These are phyloP conservation scores for Cataglyphis hispanica DNA, from an alignment of 1,140 invertebrate species.

Conservation along the genomic window DNA sequence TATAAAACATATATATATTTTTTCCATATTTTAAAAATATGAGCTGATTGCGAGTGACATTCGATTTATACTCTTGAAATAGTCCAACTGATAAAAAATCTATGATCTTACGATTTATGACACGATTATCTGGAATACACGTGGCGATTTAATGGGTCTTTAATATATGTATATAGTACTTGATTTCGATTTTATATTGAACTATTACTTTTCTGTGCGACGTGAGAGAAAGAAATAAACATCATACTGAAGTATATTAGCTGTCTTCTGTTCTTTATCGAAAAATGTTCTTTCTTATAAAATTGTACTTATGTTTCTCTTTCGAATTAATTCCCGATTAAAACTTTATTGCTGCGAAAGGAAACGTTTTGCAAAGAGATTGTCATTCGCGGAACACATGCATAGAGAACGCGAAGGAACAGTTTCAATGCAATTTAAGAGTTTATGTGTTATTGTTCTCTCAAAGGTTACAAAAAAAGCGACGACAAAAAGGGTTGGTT, in stretches of 20 bases:
- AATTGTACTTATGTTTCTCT: neutral
- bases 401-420: neutral
- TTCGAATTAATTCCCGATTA: neutral
- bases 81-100: neutral
- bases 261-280: neutral
- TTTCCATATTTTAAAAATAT: neutral
- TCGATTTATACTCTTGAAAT: neutral
- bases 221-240: no score
- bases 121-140: neutral
- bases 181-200: neutral
- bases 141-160: neutral
- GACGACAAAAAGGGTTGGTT: slow-evolving; percentile 49
- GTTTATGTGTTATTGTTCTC: slow-evolving; percentile 5
- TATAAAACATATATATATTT: neutral
- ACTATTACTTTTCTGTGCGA: neutral
- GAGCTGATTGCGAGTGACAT: neutral
- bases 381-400: neutral
- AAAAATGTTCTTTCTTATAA: neutral
- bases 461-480: slow-evolving; percentile 15
- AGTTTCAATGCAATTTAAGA: slow-evolving; percentile 35
- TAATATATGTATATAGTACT: no score
- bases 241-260: no score
- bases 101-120: neutral
- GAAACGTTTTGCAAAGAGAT: neutral
- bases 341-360: neutral